These are phyloP conservation scores for Caenorhabditis afra DNA, from an alignment of 2,888 invertebrate genomes.

Conservation along the genomic window DNA sequence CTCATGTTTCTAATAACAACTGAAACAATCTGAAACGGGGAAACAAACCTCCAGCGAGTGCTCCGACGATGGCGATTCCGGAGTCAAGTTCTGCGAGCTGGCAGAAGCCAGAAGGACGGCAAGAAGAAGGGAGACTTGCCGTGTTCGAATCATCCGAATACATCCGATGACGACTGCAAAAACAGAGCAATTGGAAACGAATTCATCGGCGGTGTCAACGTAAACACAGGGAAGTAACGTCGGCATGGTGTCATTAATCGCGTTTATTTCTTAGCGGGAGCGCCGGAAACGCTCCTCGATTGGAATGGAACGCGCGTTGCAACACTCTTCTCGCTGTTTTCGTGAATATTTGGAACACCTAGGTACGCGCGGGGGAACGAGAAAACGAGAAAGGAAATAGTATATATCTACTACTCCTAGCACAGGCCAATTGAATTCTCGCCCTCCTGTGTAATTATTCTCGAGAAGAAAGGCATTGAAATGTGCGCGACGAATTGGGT, in stretches of 20 bases:
- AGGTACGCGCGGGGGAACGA: too few species aligned
- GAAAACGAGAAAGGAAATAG: too few species aligned
- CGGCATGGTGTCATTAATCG: conserved; percentile 22
- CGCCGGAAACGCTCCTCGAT: neutral
- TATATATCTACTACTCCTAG: conserved; percentile 2
- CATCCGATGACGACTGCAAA: conserved; percentile 54
- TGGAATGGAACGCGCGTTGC: conserved; percentile 2
- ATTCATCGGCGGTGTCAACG: conserved; percentile 18
- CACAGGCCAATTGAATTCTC: conserved; percentile 6
- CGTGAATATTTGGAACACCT: too few species aligned
- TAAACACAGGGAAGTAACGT: conserved; percentile 6
- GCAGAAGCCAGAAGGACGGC: conserved; percentile 35
- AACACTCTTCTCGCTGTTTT: neutral
- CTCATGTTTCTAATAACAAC: too few species aligned
- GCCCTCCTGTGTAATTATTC: conserved; percentile 18
- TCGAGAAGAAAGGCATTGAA: conserved; percentile 3
- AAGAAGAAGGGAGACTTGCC: conserved; percentile 31
- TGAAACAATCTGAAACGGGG: neutral
- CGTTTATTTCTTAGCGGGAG: conserved; percentile 9
- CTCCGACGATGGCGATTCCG: conserved; percentile 27
- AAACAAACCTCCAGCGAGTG: conserved; percentile 48
- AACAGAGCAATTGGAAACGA: conserved; percentile 15
- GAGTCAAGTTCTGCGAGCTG: conserved; percentile 37
- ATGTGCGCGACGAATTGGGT: conserved; percentile 5
- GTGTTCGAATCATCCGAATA: conserved; percentile 57